Base-by-base conservation (phyloP, 2,797 vertebrate genomes). In the Falco cherrug region DNA sequence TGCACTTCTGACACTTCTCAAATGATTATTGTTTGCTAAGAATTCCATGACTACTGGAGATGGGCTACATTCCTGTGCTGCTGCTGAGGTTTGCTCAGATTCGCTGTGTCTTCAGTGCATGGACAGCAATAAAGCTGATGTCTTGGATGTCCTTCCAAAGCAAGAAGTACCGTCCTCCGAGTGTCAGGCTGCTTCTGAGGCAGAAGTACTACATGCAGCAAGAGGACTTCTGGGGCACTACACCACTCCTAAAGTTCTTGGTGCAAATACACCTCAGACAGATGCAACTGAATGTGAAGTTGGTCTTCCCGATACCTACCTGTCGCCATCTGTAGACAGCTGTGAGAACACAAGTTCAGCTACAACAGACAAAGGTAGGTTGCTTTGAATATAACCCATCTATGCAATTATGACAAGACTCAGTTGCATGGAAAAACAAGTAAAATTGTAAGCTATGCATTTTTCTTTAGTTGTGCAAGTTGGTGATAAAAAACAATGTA, bases 281-380 rank as follows among this genome's bases (percentile, higher is more conserved):
- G 93, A 97, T 95, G 83, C 70, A 63, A 77, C 96, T 83, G 94
- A 82, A 10, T 64, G 48, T 87, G 50, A 68, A 65, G 67, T 71
- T 22, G 98, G 98, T 76, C 97, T 99, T 82, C 97, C 98, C 88
- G 92, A 98, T 60, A 96, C 98, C 74, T 98, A 99, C 87, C 98
- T 99, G 89, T 98, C 98, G 88, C 98, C 99, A 97, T 97, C 97
- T 97, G 93, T 92, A 95, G 97, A 98, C 63, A 97, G 87, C 57
- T 95, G 56, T 89, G 92, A 95, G 20, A 97, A 87, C 51, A 88
- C 89, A n/a, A 56, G 48, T 95, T 84, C 81, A 5, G 41, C 91
- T 63, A 10, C 76, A 41, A 5, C 71, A 25, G 80, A 85, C 81
- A 96, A 95, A 93, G 97, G 93, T 97, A 84, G 77, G 93, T 89